Evolutionary conservation across 1,140 invertebrate genomes (phyloP).

Genomic region (Planococcus citri): DNA sequence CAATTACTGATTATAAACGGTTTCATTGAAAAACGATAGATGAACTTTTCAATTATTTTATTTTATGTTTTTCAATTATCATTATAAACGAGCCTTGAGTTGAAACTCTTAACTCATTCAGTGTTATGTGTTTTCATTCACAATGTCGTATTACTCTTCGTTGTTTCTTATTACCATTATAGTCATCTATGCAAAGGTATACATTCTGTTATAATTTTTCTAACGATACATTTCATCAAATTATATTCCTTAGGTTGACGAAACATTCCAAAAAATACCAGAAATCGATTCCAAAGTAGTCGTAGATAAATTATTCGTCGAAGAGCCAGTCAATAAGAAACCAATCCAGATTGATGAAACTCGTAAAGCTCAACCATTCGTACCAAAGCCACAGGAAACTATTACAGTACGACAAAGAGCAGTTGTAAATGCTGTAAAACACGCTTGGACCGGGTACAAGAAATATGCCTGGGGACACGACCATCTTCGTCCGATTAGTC

Average conservation of each 20-base stretch:
- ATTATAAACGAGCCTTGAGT: no score
- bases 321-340: neutral
- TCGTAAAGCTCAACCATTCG: neutral
- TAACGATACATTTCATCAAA: neutral
- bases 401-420: constrained; percentile 48
- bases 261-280: neutral
- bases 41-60: no score
- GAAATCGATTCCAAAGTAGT: neutral
- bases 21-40: no score
- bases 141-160: no score
- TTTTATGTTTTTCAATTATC: no score
- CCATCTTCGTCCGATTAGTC: constrained; percentile 77
- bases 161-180: no score
- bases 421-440: constrained; percentile 71
- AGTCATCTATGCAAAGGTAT: no score
- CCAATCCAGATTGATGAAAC: neutral
- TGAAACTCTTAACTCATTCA: no score
- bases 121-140: no score
- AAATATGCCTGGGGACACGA: constrained; percentile 90
- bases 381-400: neutral
- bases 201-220: neutral
- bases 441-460: constrained; percentile 86
- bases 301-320: neutral
- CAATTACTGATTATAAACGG: no score
- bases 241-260: neutral